Base-by-base conservation (phyloP, 2,888 invertebrate genomes). In the Selenia dentaria region DNA sequence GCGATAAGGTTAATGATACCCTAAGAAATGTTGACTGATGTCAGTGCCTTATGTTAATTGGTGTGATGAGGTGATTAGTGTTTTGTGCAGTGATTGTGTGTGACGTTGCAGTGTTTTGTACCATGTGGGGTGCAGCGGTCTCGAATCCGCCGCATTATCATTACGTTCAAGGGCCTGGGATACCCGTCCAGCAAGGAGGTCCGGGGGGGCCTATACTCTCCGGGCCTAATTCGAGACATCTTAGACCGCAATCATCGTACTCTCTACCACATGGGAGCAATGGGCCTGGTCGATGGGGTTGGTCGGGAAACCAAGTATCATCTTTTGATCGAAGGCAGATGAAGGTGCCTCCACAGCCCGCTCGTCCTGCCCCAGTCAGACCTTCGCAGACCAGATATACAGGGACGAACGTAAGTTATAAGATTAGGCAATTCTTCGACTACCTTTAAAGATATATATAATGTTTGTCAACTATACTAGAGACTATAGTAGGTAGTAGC, bases 261-360 rank as follows among this genome's bases (percentile, higher is more conserved):
- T 92, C 92, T 54, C 70, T 92, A 62, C 92, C 90, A 8, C 92
- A 92, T 73, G 86, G 92, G 62, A 83, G 90, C 75, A 89, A 92
- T 74, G 83, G 92, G 59, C 85, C 92, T 57, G 83, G 91, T 64
- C 79, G 92, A 52, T 82, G 92, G 92, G 89, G 92, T 59, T 90
- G 91, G 85, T 77, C 88, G 16, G 92, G 92, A 61, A 92, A 65
- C 66, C 78, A 92, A 70, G 82, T 91, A 50, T 86, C 92, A 49
- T 85, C 92, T 50, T 84, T 91, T 65, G 91, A 91, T 58, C 74
- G 91, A 44, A 80, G 91, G 51, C 88, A 90, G 62, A 40, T 79
- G 47, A 90, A 90, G 61, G 84, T 89, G 46, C 89, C 89, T 5
- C 90, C 90, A 6, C 89, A 89, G 54, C 89, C 88, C 1, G 83